Evolutionary conservation across 2,888 invertebrate species (phyloP), one percentile per base, ranked within the genome.

Genomic region (Amphimallon solstitiale): DNA sequence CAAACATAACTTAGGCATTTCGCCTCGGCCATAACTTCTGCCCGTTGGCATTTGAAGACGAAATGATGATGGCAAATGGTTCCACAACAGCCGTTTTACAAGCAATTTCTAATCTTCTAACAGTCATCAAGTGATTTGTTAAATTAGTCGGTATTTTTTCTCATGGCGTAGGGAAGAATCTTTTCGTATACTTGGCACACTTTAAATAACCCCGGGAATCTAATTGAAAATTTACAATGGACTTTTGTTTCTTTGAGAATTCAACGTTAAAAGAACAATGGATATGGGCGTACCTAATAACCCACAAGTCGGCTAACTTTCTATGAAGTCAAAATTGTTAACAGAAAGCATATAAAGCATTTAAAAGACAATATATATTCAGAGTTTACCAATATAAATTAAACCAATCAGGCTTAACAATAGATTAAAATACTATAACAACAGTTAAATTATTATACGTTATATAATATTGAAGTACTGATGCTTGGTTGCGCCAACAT

Each of bases 1-100:
- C 79, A 75, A 78, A 78, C 78, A 81, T 81, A 81, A 81, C 79
- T 81, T 79, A 80, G 76, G 78, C 77, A 76, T 78, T 78, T 76
- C 75, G 77, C 72, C 76, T 76, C 76, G 76, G 73, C 77, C 79
- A 79, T 80, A 80, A 80, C 76, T 79, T 76, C 70, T 70, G 71
- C 72, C 71, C 69, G 70, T 70, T 76, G 78, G 77, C 78, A 76
- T 72, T 75, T 77, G 75, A 71, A 75, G 76, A 74, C 75, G 74
- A 76, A 78, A 79, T 76, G 79, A 78, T 79, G 79, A 79, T 78
- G 77, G 77, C 77, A 76, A 79, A 79, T 76, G 78, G 76, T 74
- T 74, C 74, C 75, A 73, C 76, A 73, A 78, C 79, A 79, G 74
- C 77, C 78, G 75, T 79, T 78, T 73, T 76, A 78, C 76, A 77